Conservation (phyloP, 2,888 invertebrate species). For the Caenorhabditis japonica region DNA sequence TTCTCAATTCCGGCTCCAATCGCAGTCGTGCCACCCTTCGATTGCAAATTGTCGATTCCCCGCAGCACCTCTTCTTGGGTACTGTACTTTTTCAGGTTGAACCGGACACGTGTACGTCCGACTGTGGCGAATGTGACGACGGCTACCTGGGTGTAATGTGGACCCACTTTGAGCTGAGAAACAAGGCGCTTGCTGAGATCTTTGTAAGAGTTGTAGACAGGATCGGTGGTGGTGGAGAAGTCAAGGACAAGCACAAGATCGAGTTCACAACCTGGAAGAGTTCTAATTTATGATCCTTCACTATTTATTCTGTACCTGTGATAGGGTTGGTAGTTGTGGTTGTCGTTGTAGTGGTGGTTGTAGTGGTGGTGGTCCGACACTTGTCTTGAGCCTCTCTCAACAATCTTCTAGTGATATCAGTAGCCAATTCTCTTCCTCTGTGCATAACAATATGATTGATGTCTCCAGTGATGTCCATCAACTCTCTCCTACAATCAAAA, state of each 20-base stretch:
- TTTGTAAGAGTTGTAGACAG: slow-evolving; percentile 72
- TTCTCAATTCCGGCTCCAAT: slow-evolving; percentile 74
- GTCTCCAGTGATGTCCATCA: slow-evolving; percentile 73
- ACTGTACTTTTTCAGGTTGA: slow-evolving; percentile 69
- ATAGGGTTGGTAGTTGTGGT: slow-evolving; percentile 72
- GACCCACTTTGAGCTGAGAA: slow-evolving; percentile 67
- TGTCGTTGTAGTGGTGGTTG: slow-evolving; percentile 71
- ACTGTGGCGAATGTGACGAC: slow-evolving; percentile 72
- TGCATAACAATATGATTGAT: slow-evolving; percentile 75
- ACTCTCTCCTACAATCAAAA: slow-evolving; percentile 66
- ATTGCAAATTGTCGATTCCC: slow-evolving; percentile 65
- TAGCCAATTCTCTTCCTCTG: slow-evolving; percentile 71
- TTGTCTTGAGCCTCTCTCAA: slow-evolving; percentile 71
- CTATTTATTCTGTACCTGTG: slow-evolving; percentile 58
- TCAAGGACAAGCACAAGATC: slow-evolving; percentile 75
- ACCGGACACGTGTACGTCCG: slow-evolving; percentile 71
- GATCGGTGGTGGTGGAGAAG: slow-evolving; percentile 75
- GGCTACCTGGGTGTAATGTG: slow-evolving; percentile 72
- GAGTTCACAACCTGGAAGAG: slow-evolving; percentile 69
- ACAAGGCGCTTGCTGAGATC: slow-evolving; percentile 68
- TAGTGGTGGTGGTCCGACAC: slow-evolving; percentile 69
- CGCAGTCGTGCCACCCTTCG: slow-evolving; percentile 74
- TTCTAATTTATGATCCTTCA: not conserved
- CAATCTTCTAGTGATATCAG: slow-evolving; percentile 70
- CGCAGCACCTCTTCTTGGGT: slow-evolving; percentile 67